A percentile compares a stretch with the other conserved stretches of the same genome.
These are phyloP conservation scores for Altica lythri DNA, from an alignment of 2,888 invertebrate genomes.

Conservation along the genomic window DNA sequence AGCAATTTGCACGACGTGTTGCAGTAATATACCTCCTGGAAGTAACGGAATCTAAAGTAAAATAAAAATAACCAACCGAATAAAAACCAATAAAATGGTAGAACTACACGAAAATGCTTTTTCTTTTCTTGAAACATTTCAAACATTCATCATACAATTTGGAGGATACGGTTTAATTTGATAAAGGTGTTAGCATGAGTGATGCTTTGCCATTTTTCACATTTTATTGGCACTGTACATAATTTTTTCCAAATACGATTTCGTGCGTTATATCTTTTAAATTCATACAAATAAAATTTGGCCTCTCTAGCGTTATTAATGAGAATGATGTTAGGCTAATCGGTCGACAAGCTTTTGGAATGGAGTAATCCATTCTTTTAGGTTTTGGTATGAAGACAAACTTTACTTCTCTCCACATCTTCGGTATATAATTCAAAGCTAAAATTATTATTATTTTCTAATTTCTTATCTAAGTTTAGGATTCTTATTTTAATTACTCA, in stretches of 20 bases:
- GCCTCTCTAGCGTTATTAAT: neutral
- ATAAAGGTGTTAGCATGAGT: constrained; percentile 20
- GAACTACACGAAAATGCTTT: constrained; percentile 44
- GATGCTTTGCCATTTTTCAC: constrained; percentile 22
- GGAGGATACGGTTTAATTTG: constrained; percentile 20
- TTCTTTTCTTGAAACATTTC: constrained; percentile 32
- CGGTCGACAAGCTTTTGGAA: no score
- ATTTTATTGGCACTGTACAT: constrained; percentile 12
- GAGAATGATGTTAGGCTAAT: no score
- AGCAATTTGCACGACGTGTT: constrained; percentile 23
- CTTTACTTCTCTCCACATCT: no score
- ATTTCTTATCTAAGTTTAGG: no score
- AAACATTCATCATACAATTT: constrained; percentile 42
- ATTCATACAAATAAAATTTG: neutral
- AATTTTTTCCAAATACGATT: no score
- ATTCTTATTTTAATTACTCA: no score
- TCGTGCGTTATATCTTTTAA: no score
- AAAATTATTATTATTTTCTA: no score
- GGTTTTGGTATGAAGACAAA: no score
- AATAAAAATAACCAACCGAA: constrained; percentile 40
- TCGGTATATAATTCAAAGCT: no score
- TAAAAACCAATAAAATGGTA: constrained; percentile 40
- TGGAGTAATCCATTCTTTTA: no score
- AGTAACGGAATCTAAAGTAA: constrained; percentile 27
- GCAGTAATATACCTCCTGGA: constrained; percentile 26